Base-by-base conservation (phyloP, 2,797 vertebrate species). In the Manis javanica region DNA sequence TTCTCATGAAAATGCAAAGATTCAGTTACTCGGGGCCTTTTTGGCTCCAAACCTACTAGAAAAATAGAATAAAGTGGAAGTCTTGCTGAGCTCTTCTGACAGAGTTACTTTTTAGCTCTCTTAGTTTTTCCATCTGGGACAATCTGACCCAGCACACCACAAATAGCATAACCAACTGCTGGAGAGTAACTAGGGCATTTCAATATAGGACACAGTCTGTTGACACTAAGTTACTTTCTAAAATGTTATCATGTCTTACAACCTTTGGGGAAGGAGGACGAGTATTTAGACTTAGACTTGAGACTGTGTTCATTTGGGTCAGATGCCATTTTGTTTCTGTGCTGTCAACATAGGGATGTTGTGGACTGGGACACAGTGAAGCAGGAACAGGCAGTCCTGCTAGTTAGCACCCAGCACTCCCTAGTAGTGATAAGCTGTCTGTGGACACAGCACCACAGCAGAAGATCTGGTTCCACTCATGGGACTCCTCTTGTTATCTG, bases 1-100 rank as follows among this genome's bases (percentile, higher is more conserved):
- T 96, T 94, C 84, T 94, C 24, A 9, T 79, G 77, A 42, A 93
- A 71, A 85, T 86, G 34, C 39, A 53, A 87, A 88, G 34, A 75
- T 55, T 72, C 53, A n/a, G 7, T 75, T 75, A 34, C 53, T 64
- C 8, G 61, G n/a, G 14, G 12, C 64, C 61, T 71, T 63, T 59
- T 49, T 23, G 26, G 14, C 69, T 86, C 84, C 21, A 85, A 49
- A 78, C 37, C 37, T 74, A 34, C 74, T 24, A 53, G 74, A 82
- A 78, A 90, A 84, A 83, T 34, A 57, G 64, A 90, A 66, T 87
- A 26, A 63, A 69, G 46, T 51, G 23, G 15, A 91, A 90, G 53
- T 66, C 59, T 87, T 34, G 15, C 72, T 57, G 49, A 72, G 29
- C 37, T 87, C 59, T 39, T 7, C 23, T 75, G 59, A 78, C 69